Evolutionary conservation across 2,888 invertebrate species (phyloP), one percentile per base, ranked within the genome.

Genomic region (Acronicta alni): DNA sequence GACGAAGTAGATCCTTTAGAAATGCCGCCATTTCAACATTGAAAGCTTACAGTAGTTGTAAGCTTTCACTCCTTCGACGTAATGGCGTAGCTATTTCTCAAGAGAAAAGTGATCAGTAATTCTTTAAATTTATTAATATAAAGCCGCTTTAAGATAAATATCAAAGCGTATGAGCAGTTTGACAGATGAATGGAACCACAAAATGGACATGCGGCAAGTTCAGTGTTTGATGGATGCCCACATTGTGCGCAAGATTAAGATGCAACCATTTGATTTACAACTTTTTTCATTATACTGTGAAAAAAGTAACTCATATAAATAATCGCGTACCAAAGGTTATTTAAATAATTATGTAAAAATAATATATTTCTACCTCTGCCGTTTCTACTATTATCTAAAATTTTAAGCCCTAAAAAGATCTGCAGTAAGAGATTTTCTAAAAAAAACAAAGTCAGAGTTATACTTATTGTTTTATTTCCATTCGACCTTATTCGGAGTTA

Each of bases 151-250:
- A 12, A 67, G 58, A 71, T 71, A 65, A 54, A 65, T 51, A 58
- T 71, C 51, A 17, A 12, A 54, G 12, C 15, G 14, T 67, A 58
- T 67, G 57, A 72, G 32, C 41, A 23, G 6, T 53, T 55, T 58
- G 70, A 72, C 70, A 62, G 30, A 39, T 63, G 59, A 71, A 72
- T 71, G 35, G 57, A 17, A 35, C 18, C 15, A 41, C 42, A 44
- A 4, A 7, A 30, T 30, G 17, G 58, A 35, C 23, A 23, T 16
- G 12, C 15, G 3, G 17, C 20, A 35, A 39, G 38, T 23, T 53
- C 46, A 20, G 23, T 30, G 17, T 23, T 18, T 61, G 67, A 70
- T 72, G 41, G 69, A 70, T 70, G 41, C 18, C 32, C 42, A 30
- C 45, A 68, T 66, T 66, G 48, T 71, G 43, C 38, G n/a, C 9